Conservation (phyloP, 2,113 vertebrate genomes). For the Nansenia antarctica region DNA sequence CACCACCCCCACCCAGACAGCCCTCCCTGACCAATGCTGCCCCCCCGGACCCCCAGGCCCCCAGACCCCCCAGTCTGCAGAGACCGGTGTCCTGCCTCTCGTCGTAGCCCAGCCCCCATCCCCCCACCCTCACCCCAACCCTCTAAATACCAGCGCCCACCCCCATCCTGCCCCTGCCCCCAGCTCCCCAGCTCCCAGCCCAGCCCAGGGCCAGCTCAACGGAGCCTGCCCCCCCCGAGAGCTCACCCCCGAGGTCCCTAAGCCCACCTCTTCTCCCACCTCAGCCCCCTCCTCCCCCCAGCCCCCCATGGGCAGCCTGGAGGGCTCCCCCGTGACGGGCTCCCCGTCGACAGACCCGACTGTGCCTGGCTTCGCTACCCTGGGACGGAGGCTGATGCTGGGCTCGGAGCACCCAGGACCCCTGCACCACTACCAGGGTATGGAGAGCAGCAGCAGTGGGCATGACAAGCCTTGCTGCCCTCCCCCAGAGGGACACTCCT, state of each 20-base stretch:
- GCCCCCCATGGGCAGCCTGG: constrained; percentile 56
- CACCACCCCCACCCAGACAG: constrained; percentile 6
- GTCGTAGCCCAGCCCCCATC: constrained; percentile 32
- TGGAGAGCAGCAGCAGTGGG: constrained; percentile 46
- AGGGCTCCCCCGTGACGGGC: constrained; percentile 73
- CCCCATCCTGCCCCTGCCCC: background rate
- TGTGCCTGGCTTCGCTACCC: constrained; percentile 75
- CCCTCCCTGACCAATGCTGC: constrained; percentile 9
- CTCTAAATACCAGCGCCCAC: background rate
- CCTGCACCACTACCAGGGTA: constrained; percentile 42
- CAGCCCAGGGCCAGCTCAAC: constrained; percentile 35
- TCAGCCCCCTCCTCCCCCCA: constrained; percentile 56
- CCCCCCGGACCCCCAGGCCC: constrained; percentile 1
- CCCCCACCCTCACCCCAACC: constrained; percentile 35
- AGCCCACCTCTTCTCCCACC: constrained; percentile 45
- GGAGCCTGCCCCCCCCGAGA: constrained; percentile 34
- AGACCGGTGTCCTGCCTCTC: constrained; percentile 30
- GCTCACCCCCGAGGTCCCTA: constrained; percentile 37
- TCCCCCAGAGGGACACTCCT: constrained; percentile 58
- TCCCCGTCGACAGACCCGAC: constrained; percentile 71
- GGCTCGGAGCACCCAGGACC: constrained; percentile 40
- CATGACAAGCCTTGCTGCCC: constrained; percentile 42
- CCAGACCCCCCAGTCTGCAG: constrained; percentile 22
- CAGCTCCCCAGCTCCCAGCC: background rate
- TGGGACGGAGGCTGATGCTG: constrained; percentile 75